A percentile compares a stretch with the other conserved stretches of the same genome.
Evolutionary conservation across 92 coral and sea anemone genomes (phyloP).

Genomic region (Zoanthus solanderi): DNA sequence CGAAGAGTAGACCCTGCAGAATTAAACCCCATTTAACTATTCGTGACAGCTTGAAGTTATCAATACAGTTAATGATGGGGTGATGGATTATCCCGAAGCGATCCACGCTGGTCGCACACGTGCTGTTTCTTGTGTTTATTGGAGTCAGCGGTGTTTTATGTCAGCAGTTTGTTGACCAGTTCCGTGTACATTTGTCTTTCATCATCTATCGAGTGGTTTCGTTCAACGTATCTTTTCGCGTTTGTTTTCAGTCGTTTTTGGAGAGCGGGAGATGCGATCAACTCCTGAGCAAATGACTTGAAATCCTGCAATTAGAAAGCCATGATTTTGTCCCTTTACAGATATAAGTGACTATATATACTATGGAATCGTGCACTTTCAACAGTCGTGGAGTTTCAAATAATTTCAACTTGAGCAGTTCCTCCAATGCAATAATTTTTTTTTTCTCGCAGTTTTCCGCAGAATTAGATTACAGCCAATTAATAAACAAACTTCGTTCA

Average conservation of each 20-base stretch:
- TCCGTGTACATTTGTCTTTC: constrained; percentile 80
- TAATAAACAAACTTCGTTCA: too few species aligned
- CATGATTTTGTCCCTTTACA: neutral
- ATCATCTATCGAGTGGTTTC: constrained; percentile 64
- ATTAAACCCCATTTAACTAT: too few species aligned
- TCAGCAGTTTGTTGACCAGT: constrained; percentile 67
- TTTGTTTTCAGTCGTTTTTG: constrained; percentile 61
- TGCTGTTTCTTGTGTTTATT: neutral
- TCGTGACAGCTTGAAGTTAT: too few species aligned
- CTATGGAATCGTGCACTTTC: neutral
- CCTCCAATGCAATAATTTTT: too few species aligned
- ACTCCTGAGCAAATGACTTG: constrained; percentile 79
- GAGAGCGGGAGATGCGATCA: constrained; percentile 62
- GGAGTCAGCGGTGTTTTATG: neutral
- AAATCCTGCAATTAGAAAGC: constrained; percentile 69
- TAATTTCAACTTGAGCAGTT: too few species aligned
- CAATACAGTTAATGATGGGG: too few species aligned
- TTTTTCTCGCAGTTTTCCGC: too few species aligned
- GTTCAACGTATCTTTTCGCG: constrained; percentile 69
- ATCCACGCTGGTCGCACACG: neutral
- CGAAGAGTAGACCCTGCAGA: too few species aligned
- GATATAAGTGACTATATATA: neutral
- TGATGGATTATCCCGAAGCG: too few species aligned
- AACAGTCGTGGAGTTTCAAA: neutral
- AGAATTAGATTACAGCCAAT: too few species aligned